A percentile compares a stretch with the other conserved stretches of the same genome.
phyloP scores from a whole-genome alignment of 2,113 vertebrate species.

The Eurystomus gularis region DNA sequence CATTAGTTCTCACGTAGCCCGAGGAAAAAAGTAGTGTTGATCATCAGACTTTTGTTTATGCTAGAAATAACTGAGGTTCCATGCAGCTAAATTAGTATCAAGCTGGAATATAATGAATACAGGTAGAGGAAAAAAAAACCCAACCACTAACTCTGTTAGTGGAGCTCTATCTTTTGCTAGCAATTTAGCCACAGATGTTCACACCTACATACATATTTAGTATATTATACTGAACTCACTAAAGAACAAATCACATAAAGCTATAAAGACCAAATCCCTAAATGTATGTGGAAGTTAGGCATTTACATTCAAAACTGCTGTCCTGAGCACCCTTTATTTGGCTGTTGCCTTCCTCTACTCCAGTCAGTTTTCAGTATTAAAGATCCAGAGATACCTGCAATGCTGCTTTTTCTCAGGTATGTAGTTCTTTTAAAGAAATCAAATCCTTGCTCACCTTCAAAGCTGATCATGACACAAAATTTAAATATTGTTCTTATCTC shows the following conservation, averaged over 20 bases:
- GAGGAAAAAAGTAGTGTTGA: accelerated
- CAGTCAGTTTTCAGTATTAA: not conserved
- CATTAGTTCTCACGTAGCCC: not conserved
- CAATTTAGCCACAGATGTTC: not conserved
- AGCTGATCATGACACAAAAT: not conserved
- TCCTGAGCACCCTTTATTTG: not conserved
- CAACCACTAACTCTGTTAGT: not conserved
- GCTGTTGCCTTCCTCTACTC: not conserved
- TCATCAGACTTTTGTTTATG: not conserved
- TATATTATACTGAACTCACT: not conserved
- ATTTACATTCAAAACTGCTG: not conserved
- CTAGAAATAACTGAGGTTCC: not conserved
- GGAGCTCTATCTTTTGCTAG: not conserved
- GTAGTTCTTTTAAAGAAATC: not conserved
- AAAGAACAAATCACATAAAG: not conserved
- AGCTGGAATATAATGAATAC: not conserved
- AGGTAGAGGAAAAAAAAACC: not conserved
- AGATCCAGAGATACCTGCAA: not conserved
- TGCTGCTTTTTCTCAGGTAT: not conserved
- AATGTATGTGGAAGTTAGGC: not conserved
- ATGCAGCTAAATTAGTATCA: not conserved
- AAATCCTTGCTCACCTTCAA: not conserved
- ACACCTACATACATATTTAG: not conserved
- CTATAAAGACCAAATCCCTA: not conserved
- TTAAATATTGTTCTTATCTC: not conserved